Percentiles rank a stretch among this genome's conserved stretches.
phyloP scores from a whole-genome alignment of 2,888 invertebrate species.

The Rhopalosiphum nymphaeae region DNA sequence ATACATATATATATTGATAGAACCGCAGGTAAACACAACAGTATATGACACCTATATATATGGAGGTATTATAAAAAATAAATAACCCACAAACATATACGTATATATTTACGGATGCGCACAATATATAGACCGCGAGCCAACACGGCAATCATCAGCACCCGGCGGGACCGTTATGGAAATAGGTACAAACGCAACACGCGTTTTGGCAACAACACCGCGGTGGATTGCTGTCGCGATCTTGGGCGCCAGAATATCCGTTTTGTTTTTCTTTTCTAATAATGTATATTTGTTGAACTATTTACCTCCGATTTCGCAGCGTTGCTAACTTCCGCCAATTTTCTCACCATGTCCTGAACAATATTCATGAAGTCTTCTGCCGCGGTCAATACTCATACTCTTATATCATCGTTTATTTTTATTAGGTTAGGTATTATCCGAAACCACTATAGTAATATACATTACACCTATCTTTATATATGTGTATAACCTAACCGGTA shows the following conservation, averaged over 20 bases:
- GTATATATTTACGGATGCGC: not conserved
- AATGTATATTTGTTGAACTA: not conserved
- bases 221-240: not conserved
- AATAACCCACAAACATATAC: not conserved
- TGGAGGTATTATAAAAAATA: not conserved
- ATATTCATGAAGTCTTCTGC: not conserved
- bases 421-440: not conserved
- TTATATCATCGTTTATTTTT: not conserved
- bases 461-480: not conserved
- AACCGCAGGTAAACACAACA: not conserved
- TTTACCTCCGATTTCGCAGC: not conserved
- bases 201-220: not conserved
- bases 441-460: not conserved
- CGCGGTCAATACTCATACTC: not conserved
- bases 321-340: too few species aligned
- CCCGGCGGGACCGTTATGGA: slow-evolving; percentile 8
- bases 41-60: not conserved
- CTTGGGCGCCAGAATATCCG: not conserved
- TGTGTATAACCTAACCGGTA: not conserved
- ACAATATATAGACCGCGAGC: not conserved
- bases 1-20: not conserved
- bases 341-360: not conserved
- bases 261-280: not conserved
- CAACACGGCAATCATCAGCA: not conserved
- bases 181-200: not conserved